These are phyloP conservation scores for Microcebus lehilahytsara DNA, from an alignment of 2,113 vertebrate species.

Conservation along the genomic window DNA sequence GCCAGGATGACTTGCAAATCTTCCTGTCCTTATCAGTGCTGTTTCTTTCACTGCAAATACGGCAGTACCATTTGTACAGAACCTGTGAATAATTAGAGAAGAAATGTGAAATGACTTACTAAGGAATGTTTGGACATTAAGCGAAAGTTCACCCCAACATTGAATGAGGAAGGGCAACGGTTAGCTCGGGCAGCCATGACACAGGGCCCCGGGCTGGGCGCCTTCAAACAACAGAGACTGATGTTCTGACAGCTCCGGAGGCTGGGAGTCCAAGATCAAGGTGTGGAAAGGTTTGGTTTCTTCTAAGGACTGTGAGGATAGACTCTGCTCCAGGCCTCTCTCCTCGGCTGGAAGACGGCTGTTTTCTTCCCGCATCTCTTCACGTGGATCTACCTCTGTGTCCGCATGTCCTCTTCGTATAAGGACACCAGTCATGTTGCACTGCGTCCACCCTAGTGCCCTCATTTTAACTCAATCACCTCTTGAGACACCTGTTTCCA, in stretches of 20 bases:
- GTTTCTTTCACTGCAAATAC: neutral
- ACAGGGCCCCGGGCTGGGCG: rapidly evolving
- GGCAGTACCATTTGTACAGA: neutral
- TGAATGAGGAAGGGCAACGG: rapidly evolving
- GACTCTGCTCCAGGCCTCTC: neutral
- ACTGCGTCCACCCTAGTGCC: neutral
- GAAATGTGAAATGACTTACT: neutral
- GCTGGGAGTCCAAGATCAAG: neutral
- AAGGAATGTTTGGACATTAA: neutral
- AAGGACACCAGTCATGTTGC: neutral
- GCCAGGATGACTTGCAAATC: neutral
- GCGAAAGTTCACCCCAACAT: too few species aligned
- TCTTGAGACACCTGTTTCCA: neutral
- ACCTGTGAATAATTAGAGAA: neutral
- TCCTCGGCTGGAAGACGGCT: neutral
- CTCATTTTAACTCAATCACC: neutral
- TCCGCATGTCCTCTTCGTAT: neutral
- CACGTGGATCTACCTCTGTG: neutral
- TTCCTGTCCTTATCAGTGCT: neutral
- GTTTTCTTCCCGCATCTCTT: neutral
- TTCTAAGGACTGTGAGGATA: neutral
- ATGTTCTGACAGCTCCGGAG: neutral
- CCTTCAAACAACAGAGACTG: too few species aligned
- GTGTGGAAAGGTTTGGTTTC: neutral
- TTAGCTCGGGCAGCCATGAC: rapidly evolving